Evolutionary conservation across 2,888 invertebrate species (phyloP), one percentile per base, ranked within the genome.

Genomic region (Machimus rusticus): DNA sequence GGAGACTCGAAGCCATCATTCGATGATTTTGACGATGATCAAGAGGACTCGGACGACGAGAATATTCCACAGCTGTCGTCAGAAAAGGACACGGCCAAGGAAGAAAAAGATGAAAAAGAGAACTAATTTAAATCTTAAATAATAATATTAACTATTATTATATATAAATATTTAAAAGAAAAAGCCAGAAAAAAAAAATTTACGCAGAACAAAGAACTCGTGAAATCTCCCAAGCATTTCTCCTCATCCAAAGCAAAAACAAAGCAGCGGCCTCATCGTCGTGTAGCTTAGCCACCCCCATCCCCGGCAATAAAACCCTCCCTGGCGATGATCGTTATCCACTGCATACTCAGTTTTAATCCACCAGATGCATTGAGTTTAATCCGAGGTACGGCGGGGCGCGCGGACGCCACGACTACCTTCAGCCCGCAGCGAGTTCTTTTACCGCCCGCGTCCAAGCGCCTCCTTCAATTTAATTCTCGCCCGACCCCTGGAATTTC

Each of bases 41-140:
- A 94, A 86, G 94, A 94, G 81, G 97, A 97, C 91, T 96, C 95
- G 1, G 97, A 97, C 91, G 97, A 97, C 91, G 89, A 89, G 87
- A 91, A 91, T 89, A 92, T 92, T 90, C 92, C 92, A 88, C 91
- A 91, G 89, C 90, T 92, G 89, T 91, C 91, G 88, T 91, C 91
- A 87, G 91, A 92, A 86, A 91, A 92, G 85, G 92, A 92, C 39
- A 91, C 91, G 2, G 91, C 91, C 0, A 90, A 90, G 37, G 91
- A 91, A 74, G 91, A 90, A 28, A 90, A 90, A 89, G 89, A 90
- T n/a, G 91, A 91, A 79, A 91, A 90, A 74, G 91, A 90, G 84
- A 91, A 90, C 51, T 86, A 86, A 86, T 77, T 86, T 86, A 86
- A 77, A 77, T 77, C 43, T 46, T 82, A 34, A 85, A 51, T 77